Evolutionary conservation across 2,888 invertebrate species (phyloP), one percentile per base, ranked within the genome.

Genomic region (Sarcophaga rosellei): DNA sequence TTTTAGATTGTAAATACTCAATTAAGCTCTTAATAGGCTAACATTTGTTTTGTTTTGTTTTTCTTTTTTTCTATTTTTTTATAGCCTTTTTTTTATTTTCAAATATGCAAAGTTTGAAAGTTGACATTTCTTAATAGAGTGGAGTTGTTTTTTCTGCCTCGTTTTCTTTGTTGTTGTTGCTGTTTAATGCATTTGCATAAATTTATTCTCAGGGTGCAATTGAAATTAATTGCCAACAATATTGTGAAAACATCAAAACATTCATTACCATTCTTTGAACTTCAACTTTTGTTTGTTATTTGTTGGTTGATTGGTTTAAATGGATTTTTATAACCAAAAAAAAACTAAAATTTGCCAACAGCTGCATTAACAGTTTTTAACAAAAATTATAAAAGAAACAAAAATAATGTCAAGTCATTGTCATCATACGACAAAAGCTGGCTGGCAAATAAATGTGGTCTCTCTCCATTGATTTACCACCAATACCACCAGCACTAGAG

Each of bases 241-340:
- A 59, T 70, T 75, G 20, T n/a, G 6, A 20, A 47, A 70, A 70
- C 66, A 77, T 59, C 35, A 23, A 59, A 35, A 47, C 75, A 79
- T 79, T 84, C 84, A 84, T 84, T 84, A 79, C 75, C 84, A 80
- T 79, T 84, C 65, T 79, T 72, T 84, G 84, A 84, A 84, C 79
- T 80, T 84, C 75, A 84, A 80, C 70, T 84, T 84, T 12, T 80
- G 15, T 17, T 21, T 72, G 80, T 3, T 80, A 15, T 20, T 21
- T 72, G 53, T 53, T 53, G 53, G 53, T 53, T 12, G 10, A 1
- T 47, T 53, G 11, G 53, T 15, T 53, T 53, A 45, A 61, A 23
- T 44, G 20, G 47, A 12, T 53, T 53, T 53, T 53, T 15, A 53
- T 4, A 12, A 17, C 21, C 11, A 75, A n/a, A 70, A 53, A 73